Evolutionary conservation across 2,888 invertebrate genomes (phyloP).

Genomic region (Diabrotica balteata): DNA sequence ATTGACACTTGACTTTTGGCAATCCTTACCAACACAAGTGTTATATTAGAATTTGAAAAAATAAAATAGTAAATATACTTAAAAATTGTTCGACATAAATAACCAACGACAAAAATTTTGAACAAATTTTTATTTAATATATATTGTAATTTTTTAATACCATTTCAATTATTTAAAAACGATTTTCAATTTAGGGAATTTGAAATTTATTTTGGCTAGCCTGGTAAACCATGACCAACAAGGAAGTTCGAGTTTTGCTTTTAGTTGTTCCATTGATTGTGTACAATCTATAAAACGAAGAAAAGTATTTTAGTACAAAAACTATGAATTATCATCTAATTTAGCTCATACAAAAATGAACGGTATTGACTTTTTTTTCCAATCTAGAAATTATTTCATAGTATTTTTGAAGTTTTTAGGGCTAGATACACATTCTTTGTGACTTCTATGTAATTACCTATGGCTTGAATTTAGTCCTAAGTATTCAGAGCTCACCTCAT

Average conservation of each 20-base stretch:
- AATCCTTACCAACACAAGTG: too few species aligned
- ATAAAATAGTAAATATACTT: too few species aligned
- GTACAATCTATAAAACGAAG: conserved; percentile 16
- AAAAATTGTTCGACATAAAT: too few species aligned
- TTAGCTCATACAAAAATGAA: conserved; percentile 33
- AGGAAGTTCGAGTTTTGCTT: conserved; percentile 26
- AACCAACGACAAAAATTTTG: too few species aligned
- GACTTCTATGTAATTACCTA: conserved; percentile 19
- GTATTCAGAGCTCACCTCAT: conserved; percentile 8
- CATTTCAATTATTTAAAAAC: not conserved
- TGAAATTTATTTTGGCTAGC: not conserved
- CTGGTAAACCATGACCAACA: conserved; percentile 13
- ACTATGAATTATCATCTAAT: conserved; percentile 14
- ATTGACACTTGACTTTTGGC: too few species aligned
- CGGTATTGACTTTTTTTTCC: conserved; percentile 28
- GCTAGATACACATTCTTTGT: conserved; percentile 32
- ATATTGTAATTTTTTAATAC: too few species aligned
- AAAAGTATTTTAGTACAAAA: conserved; percentile 14
- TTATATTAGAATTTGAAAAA: too few species aligned
- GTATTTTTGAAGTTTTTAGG: conserved; percentile 13
- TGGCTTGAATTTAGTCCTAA: conserved; percentile 12
- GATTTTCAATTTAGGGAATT: conserved; percentile 9
- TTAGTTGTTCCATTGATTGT: conserved; percentile 27
- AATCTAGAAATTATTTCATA: conserved; percentile 11
- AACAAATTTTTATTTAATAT: too few species aligned